Conservation (phyloP, 1,140 invertebrate species). For the Aleiodes sp. region DNA sequence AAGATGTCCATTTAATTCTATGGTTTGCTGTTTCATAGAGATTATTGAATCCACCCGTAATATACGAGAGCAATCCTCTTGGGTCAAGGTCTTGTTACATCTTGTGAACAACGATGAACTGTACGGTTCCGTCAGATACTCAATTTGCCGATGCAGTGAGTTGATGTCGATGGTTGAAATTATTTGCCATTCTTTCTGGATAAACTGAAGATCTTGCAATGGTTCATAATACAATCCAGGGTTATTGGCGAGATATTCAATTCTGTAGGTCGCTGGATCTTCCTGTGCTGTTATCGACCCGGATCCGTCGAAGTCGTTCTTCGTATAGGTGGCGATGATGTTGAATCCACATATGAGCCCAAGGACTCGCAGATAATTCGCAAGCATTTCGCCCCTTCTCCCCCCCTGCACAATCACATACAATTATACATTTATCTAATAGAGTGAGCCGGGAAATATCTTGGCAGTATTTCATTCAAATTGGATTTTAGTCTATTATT, state of each 20-base stretch:
- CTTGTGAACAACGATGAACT: background rate
- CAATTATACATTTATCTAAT: too few relatives aligned
- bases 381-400: too few relatives aligned
- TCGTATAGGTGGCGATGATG: background rate
- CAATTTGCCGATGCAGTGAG: background rate
- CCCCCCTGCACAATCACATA: too few relatives aligned
- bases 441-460: background rate
- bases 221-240: background rate
- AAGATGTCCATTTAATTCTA: background rate
- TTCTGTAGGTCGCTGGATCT: background rate
- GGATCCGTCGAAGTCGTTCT: background rate
- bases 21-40: background rate
- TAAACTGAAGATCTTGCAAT: background rate
- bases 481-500: background rate
- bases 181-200: background rate
- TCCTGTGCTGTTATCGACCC: background rate
- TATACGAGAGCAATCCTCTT: background rate
- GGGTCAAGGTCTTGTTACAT: background rate
- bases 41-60: background rate
- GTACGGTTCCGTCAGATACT: background rate
- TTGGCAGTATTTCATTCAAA: too few relatives aligned
- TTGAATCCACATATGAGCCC: background rate
- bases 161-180: background rate
- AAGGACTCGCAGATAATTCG: too few relatives aligned
- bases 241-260: background rate